phyloP scores from a whole-genome alignment of 2,888 invertebrate species.

The Doris montereyensis region DNA sequence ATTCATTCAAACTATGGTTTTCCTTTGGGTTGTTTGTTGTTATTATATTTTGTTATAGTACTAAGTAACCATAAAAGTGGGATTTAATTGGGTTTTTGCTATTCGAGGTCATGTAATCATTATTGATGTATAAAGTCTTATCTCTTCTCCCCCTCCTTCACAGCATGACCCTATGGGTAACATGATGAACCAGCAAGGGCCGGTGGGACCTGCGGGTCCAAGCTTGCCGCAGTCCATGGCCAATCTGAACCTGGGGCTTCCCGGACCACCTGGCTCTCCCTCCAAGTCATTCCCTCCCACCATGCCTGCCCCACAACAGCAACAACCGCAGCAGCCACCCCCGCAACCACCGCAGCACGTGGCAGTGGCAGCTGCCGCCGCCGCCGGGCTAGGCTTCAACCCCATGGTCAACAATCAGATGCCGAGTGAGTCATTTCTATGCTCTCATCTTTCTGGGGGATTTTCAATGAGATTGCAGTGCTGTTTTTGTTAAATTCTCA shows the following conservation, averaged over 20 bases:
- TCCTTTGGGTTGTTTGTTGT: no score
- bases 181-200: conserved; percentile 39
- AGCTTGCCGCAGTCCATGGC: conserved; percentile 43
- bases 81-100: no score
- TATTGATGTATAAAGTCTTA: no score
- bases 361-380: conserved; percentile 47
- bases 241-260: conserved; percentile 37
- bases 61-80: no score
- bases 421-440: conserved; percentile 12
- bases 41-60: no score
- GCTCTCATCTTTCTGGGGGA: not conserved
- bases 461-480: not conserved
- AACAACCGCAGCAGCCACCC: conserved; percentile 41
- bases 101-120: no score
- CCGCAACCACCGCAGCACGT: conserved; percentile 41
- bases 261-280: conserved; percentile 61
- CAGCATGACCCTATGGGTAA: conserved; percentile 27
- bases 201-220: conserved; percentile 42
- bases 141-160: no score
- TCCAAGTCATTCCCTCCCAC: conserved; percentile 61
- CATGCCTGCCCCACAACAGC: conserved; percentile 45
- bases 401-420: conserved; percentile 40
- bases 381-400: conserved; percentile 38
- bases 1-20: no score
- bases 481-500: not conserved